Conservation (phyloP, 2,888 invertebrate species). For the Sinotaia quadrata region DNA sequence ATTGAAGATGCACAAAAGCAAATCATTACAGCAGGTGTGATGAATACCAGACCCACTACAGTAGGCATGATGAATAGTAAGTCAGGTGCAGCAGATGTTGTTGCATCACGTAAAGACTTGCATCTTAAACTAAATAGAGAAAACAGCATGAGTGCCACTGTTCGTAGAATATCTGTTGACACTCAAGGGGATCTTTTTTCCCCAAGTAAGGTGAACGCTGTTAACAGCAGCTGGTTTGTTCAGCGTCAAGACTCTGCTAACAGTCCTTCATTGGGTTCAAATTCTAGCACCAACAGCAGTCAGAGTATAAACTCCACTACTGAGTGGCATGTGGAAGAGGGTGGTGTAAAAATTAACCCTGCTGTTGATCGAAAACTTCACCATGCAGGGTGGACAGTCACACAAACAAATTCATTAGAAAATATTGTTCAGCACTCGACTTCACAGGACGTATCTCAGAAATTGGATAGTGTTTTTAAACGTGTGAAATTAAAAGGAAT, state of each 20-base stretch:
- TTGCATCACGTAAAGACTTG: slow-evolving; percentile 23
- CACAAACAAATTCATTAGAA: not conserved
- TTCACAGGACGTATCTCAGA: not conserved
- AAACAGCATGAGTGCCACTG: slow-evolving; percentile 3
- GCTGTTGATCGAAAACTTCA: not conserved
- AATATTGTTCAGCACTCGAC: not conserved
- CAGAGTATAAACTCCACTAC: slow-evolving; percentile 68
- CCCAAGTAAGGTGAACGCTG: slow-evolving; percentile 54
- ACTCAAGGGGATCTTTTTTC: slow-evolving; percentile 24
- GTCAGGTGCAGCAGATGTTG: not conserved
- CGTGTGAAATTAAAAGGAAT: not conserved
- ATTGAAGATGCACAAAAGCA: not conserved
- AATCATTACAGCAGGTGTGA: too few relatives aligned
- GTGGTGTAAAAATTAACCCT: not conserved
- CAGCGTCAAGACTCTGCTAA: slow-evolving; percentile 56
- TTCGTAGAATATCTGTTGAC: slow-evolving; percentile 24
- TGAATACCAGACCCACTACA: too few relatives aligned
- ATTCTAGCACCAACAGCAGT: slow-evolving; percentile 58
- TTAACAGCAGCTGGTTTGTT: slow-evolving; percentile 65
- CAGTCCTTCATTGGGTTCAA: slow-evolving; percentile 66
- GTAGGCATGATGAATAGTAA: too few relatives aligned
- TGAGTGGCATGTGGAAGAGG: slow-evolving; percentile 65
- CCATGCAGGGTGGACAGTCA: slow-evolving; percentile 5
- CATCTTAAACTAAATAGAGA: slow-evolving; percentile 28
- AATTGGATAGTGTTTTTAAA: not conserved